Base-by-base conservation (phyloP, 1,140 invertebrate species). In the Drosophila navojoa region DNA sequence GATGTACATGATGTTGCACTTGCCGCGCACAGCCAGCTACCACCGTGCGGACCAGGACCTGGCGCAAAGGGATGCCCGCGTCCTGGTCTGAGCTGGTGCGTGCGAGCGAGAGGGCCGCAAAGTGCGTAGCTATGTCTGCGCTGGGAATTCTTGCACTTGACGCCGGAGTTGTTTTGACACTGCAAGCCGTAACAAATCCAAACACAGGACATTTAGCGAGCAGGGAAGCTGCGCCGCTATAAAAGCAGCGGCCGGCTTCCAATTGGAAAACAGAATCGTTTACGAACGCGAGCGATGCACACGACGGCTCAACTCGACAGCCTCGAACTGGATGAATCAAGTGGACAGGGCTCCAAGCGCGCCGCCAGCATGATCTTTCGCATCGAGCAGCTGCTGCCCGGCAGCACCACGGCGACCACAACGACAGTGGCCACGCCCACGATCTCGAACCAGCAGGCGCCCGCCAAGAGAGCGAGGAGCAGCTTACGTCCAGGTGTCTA, bases 131-230 rank as follows among this genome's bases (percentile, higher is more conserved):
- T 78, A 90, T 89, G 84, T 89, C 75, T 54, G 60, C 50, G 61
- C 69, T 91, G 90, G 90, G 90, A 91, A 91, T 91, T 91, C 86
- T 91, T 91, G 90, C 90, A 91, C 90, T 91, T 91, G 89, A 80
- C 74, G 84, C 76, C 68, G 15, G 22, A 25, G 9, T 73, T 85
- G 73, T 89, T 89, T 77, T 87, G 82, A 81, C 82, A 82, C 77
- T 90, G 86, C 86, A 86, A 86, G 84, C 89, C 78, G 89, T 82
- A 84, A 71, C 89, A 91, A 85, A 91, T 84, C 77, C 71, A 81
- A 80, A 77, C 75, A 77, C 75, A 78, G 42, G 32, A 50, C 53
- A 50, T 32, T 32, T 1, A 16, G 5, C 9, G 10, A 19, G 19
- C 13, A 35, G 15, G 22, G 76, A 45, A 45, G 42, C 64, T 54